phyloP scores from a whole-genome alignment of 2,113 vertebrate species.

The Tringa solitaria region DNA sequence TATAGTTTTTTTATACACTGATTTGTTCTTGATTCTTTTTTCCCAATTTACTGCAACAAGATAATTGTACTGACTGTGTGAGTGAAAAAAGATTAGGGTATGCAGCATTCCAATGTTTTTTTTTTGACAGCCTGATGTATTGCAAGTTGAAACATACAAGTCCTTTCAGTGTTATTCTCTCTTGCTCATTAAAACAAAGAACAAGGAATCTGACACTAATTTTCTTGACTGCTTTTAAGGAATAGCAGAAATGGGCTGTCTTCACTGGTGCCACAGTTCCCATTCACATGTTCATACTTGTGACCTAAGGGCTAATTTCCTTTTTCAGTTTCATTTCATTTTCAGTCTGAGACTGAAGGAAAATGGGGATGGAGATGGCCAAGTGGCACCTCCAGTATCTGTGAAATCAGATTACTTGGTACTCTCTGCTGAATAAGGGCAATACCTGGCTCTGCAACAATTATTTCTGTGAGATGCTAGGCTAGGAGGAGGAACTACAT shows the following conservation, averaged over 20 bases:
- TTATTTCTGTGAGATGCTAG: not conserved
- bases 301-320: slow-evolving; percentile 29
- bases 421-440: not conserved
- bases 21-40: slow-evolving; percentile 44
- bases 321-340: slow-evolving; percentile 38
- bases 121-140: slow-evolving; percentile 71
- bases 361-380: not conserved
- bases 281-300: slow-evolving; percentile 21
- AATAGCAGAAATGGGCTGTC: slow-evolving; percentile 20
- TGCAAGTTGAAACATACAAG: slow-evolving; percentile 64
- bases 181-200: slow-evolving; percentile 68
- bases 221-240: slow-evolving; percentile 43
- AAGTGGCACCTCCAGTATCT: not conserved
- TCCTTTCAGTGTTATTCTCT: slow-evolving; percentile 67
- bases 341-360: slow-evolving; percentile 3
- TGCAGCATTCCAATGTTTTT: slow-evolving; percentile 55
- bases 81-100: slow-evolving; percentile 61
- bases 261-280: slow-evolving; percentile 12
- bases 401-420: not conserved
- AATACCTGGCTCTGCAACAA: not conserved
- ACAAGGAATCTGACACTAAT: not conserved
- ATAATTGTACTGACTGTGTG: slow-evolving; percentile 64
- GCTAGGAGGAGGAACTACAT: not conserved
- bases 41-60: slow-evolving; percentile 57
- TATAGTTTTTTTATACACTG: slow-evolving; percentile 45